These are phyloP conservation scores for Actenoides lindsayi DNA, from an alignment of 2,113 vertebrate genomes.

Conservation along the genomic window DNA sequence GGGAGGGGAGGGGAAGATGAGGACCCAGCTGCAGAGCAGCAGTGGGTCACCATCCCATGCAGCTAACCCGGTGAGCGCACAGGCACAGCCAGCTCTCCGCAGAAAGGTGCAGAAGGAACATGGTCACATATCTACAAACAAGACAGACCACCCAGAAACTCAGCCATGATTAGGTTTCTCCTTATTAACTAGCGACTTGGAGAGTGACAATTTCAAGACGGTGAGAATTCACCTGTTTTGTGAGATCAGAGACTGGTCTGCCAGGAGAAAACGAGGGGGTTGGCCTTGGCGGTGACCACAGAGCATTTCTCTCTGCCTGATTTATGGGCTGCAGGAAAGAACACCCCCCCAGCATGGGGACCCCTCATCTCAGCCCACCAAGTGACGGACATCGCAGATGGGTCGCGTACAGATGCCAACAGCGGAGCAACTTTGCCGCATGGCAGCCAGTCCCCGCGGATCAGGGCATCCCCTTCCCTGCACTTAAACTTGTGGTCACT, in stretches of 20 bases:
- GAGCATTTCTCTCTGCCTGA: neutral
- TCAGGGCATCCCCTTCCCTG: neutral
- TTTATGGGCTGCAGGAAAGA: neutral
- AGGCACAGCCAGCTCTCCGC: neutral
- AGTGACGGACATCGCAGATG: rapidly evolving
- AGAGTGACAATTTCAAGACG: neutral
- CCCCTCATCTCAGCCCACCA: neutral
- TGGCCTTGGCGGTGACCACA: rapidly evolving
- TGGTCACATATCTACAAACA: rapidly evolving
- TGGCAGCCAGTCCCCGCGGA: neutral
- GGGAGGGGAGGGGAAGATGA: neutral
- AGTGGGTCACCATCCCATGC: neutral
- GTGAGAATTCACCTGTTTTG: neutral
- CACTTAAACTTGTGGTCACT: rapidly evolving
- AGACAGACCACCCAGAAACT: neutral
- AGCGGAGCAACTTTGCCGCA: rapidly evolving
- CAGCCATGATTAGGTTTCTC: neutral
- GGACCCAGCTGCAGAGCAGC: neutral
- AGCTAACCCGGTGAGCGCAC: neutral
- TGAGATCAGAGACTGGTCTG: neutral
- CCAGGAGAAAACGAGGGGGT: neutral
- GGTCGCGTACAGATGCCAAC: rapidly evolving
- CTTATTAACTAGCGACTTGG: neutral
- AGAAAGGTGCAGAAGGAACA: neutral
- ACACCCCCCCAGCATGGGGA: rapidly evolving